Evolutionary conservation across 2,888 invertebrate species (phyloP), one percentile per base, ranked within the genome.

Genomic region (Brachyptera risi): DNA sequence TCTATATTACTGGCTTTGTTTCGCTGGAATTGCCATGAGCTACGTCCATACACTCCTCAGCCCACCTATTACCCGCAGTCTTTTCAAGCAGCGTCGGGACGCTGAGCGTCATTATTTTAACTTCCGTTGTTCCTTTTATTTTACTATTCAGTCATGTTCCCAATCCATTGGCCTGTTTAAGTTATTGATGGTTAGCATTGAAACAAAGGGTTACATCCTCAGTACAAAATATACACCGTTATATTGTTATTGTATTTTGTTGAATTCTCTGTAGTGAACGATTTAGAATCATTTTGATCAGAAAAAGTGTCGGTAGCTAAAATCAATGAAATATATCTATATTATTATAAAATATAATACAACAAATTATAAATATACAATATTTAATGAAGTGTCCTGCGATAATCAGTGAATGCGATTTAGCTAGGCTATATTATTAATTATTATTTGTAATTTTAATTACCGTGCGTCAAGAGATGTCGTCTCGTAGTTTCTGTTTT

Each of bases 251-350:
- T 31, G 11, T 62, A 37, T 60, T 64, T 64, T 60, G 59, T 62
- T 62, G 51, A 38, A 59, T 47, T 13, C 27, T 62, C 56, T 59
- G 57, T 61, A 59, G 61, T 59, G 56, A n/a, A 60, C 61, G 62
- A 63, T 66, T 63, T 63, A 63, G 65, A 62, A 59, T 58, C 59
- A 61, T 63, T 58, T 58, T 60, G 58, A 63, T 57, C 61, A 61
- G 26, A 57, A 59, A 61, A 58, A 44, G 61, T 61, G 58, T 66
- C 65, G 66, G 66, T 66, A 66, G 66, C 63, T 60, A 59, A 66
- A 65, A 61, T 58, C 57, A 61, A 64, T 62, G 63, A 47, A 49
- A 59, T 61, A 60, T 66, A 60, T 66, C 61, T 64, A 58, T 66
- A 65, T 65, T 65, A 65, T 65, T 61, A 63, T 65, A 63, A 59